Evolutionary conservation across 2,797 vertebrate genomes (phyloP), one percentile per base, ranked within the genome.

Genomic region (Vireo griseus): DNA sequence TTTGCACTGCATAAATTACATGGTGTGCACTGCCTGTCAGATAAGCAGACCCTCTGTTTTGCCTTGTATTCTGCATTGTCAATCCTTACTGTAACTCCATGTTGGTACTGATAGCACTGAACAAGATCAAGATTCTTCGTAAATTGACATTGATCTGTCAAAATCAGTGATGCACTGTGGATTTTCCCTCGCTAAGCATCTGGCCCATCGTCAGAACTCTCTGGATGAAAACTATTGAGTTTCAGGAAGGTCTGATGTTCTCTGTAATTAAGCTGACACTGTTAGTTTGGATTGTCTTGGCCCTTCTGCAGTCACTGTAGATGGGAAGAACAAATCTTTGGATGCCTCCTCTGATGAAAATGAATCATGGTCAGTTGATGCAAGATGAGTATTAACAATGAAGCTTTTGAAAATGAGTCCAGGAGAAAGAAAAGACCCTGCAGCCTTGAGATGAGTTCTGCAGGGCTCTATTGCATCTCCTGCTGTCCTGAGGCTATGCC

Each of bases 1-100:
- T 96, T 90, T 16, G 5, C 67, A 59, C 37, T 39, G 85, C 54
- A 47, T 91, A 86, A 92, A 83, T 92, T 91, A 90, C 72, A 68
- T 90, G 73, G 62, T 58, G 61, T 68, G 26, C 61, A 22, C 72
- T 68, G 82, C 63, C 45, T 44, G 61, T 58, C 35, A 91, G 92
- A 93, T 90, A 86, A 93, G 72, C 62, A 95, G 68, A 50, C 28
- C 47, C 37, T 86, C 29, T 4, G 0, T 72, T 39, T 61, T 2
- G 4, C 18, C 47, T 31, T 45, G 33, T 42, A 71, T 44, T 96
- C 85, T 44, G 44, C 80, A 90, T 3, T 76, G 55, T 35, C 67
- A 54, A 47, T 75, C 68, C 50, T 78, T 24, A 14, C 51, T 59
- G 7, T 18, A 21, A 77, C 50, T 86, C 82, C 29, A 6, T 1